A percentile compares a stretch with the other conserved stretches of the same genome.
Conservation (phyloP, 2,113 vertebrate species). For the Otus sunia region DNA sequence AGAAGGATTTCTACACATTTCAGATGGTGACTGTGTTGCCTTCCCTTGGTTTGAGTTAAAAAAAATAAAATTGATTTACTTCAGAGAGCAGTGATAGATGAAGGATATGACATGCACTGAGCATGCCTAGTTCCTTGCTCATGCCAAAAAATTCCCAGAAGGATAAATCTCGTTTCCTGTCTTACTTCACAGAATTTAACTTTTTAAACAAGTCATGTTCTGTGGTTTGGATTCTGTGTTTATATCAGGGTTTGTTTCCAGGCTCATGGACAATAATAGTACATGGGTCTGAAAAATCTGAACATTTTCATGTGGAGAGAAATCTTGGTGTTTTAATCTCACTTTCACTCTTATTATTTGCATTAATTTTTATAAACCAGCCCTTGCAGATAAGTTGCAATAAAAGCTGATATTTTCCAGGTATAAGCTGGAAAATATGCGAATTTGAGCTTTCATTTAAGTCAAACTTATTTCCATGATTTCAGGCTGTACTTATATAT, state of each 20-base stretch:
- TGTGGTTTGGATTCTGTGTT: slow-evolving; percentile 81
- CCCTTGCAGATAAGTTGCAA: slow-evolving; percentile 64
- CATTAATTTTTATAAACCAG: slow-evolving; percentile 70
- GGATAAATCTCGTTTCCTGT: slow-evolving; percentile 88
- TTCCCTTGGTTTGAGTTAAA: slow-evolving; percentile 75
- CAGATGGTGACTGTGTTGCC: slow-evolving; percentile 72
- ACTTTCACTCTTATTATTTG: slow-evolving; percentile 72
- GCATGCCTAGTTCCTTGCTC: slow-evolving; percentile 82
- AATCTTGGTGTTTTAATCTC: slow-evolving; percentile 70
- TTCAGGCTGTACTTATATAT: slow-evolving; percentile 39
- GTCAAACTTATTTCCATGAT: slow-evolving; percentile 69
- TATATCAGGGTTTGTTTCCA: slow-evolving; percentile 77
- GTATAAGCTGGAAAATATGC: slow-evolving; percentile 68
- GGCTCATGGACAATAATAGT: slow-evolving; percentile 71
- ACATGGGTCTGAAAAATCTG: slow-evolving; percentile 67
- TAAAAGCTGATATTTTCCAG: slow-evolving; percentile 78
- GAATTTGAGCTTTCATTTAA: slow-evolving; percentile 64
- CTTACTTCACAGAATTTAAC: slow-evolving; percentile 85
- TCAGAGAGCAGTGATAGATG: slow-evolving; percentile 83
- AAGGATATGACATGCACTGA: slow-evolving; percentile 84
- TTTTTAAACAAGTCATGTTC: slow-evolving; percentile 84
- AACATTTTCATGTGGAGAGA: slow-evolving; percentile 67
- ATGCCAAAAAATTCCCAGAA: slow-evolving; percentile 85
- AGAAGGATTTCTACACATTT: slow-evolving; percentile 74
- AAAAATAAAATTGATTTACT: slow-evolving; percentile 75